Conservation (phyloP, 2,797 vertebrate species). For the Brachyrhaphis roseni region DNA sequence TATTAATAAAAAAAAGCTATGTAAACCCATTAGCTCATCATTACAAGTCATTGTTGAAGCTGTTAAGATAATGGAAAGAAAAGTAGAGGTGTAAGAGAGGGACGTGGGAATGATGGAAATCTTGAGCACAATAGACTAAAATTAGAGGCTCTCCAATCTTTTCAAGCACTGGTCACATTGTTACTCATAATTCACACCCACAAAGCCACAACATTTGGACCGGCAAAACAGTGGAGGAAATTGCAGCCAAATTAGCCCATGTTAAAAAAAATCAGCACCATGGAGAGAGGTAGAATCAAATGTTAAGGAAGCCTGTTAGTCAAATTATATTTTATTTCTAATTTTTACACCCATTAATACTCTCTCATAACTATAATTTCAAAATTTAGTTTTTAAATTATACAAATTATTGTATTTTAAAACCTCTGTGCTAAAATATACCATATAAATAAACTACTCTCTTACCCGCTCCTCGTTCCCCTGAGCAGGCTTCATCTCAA, state of each 20-base stretch:
- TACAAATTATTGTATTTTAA: not conserved
- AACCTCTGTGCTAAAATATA: not conserved
- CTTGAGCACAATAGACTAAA: conserved; percentile 16
- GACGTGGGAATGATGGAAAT: conserved; percentile 24
- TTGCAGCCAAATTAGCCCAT: conserved; percentile 6
- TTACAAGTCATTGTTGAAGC: conserved; percentile 18
- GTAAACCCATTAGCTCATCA: conserved; percentile 32
- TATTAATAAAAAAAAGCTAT: conserved; percentile 31
- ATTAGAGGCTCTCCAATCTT: conserved; percentile 38
- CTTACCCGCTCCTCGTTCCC: too few species aligned
- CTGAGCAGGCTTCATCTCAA: too few species aligned
- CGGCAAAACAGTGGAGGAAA: conserved; percentile 27
- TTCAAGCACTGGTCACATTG: conserved; percentile 34
- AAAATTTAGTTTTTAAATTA: not conserved
- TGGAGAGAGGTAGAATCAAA: conserved; percentile 41
- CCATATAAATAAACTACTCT: not conserved
- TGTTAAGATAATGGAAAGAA: conserved; percentile 43
- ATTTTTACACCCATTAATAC: too few species aligned
- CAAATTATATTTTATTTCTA: not conserved
- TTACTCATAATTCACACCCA: conserved; percentile 34
- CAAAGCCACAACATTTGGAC: conserved; percentile 40
- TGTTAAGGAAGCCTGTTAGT: not conserved
- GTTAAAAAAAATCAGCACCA: conserved; percentile 63
- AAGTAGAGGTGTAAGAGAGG: conserved; percentile 12
- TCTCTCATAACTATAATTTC: not conserved